phyloP scores from a whole-genome alignment of 23 tunicate genomes.

The Pegea sp. region DNA sequence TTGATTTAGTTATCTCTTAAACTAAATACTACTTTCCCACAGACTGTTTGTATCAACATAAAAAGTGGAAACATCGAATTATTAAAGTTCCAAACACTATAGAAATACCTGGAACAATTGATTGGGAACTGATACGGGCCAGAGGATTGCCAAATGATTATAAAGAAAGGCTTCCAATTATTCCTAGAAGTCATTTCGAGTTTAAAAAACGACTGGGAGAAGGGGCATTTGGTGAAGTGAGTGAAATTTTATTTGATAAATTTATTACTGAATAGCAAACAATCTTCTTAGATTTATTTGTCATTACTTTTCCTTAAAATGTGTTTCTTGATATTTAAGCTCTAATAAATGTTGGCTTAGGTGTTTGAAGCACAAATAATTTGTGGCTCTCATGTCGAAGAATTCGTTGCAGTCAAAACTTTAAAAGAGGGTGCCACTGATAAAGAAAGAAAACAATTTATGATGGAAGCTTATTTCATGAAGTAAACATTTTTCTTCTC shows the following conservation, averaged over 20 bases:
- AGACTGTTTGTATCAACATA: no score
- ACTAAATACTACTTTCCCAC: no score
- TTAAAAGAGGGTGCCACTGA: conserved; percentile 39
- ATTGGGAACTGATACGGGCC: no score
- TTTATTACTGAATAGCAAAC: not conserved
- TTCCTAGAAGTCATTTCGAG: conserved; percentile 24
- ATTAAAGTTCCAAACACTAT: no score
- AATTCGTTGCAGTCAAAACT: conserved; percentile 40
- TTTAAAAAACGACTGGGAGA: conserved; percentile 27
- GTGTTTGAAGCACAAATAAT: not conserved
- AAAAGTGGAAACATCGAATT: no score
- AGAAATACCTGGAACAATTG: no score
- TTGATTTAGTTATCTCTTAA: no score
- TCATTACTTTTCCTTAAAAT: not conserved
- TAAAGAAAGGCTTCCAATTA: conserved; percentile 14
- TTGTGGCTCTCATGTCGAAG: not conserved
- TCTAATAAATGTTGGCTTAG: not conserved
- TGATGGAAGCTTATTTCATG: conserved; percentile 65
- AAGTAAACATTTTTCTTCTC: conserved; percentile 17
- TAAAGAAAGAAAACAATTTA: conserved; percentile 24
- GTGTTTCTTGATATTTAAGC: not conserved
- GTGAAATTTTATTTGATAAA: not conserved
- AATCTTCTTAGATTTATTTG: not conserved
- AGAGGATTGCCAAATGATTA: conserved; percentile 28
- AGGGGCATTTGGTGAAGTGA: conserved; percentile 77